Evolutionary conservation across 1,140 invertebrate species (phyloP).

Genomic region (Propsilocerus akamusi): DNA sequence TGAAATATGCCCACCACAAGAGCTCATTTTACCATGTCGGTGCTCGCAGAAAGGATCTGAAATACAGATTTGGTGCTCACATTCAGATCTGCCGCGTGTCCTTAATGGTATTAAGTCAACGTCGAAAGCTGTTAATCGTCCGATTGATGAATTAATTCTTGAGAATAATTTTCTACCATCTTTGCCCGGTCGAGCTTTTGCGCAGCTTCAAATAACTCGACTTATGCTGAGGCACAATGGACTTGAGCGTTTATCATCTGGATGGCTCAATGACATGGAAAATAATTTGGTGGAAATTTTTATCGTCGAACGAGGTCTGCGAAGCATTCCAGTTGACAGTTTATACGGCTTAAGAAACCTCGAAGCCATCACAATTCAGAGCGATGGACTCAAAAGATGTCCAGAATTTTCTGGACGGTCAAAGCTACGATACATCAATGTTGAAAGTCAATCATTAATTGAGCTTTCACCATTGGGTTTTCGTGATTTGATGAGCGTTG

Average conservation of each 20-base stretch:
- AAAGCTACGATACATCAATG: conserved; percentile 41
- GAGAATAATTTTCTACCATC: conserved; percentile 72
- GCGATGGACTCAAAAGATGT: conserved; percentile 47
- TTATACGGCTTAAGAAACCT: conserved; percentile 51
- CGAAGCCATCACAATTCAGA: conserved; percentile 64
- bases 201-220: conserved; percentile 49
- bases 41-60: conserved; percentile 26
- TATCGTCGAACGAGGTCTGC: conserved; percentile 61
- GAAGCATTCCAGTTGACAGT: conserved; percentile 56
- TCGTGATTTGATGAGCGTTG: conserved; percentile 45
- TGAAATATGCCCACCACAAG: conserved; percentile 25
- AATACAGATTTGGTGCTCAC: conserved; percentile 43
- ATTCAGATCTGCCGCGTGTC: conserved; percentile 59
- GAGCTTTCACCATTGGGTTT: conserved; percentile 54
- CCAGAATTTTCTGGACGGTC: conserved; percentile 43
- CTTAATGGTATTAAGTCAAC: conserved; percentile 50
- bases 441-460: conserved; percentile 45
- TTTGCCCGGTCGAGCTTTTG: conserved; percentile 56
- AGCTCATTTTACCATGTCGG: conserved; percentile 28
- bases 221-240: conserved; percentile 68
- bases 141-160: conserved; percentile 66
- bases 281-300: conserved; percentile 59
- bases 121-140: conserved; percentile 40
- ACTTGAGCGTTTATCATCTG: conserved; percentile 57
- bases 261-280: conserved; percentile 61